Evolutionary conservation across 2,797 vertebrate genomes (phyloP).

Genomic region (Thaleichthys pacificus): DNA sequence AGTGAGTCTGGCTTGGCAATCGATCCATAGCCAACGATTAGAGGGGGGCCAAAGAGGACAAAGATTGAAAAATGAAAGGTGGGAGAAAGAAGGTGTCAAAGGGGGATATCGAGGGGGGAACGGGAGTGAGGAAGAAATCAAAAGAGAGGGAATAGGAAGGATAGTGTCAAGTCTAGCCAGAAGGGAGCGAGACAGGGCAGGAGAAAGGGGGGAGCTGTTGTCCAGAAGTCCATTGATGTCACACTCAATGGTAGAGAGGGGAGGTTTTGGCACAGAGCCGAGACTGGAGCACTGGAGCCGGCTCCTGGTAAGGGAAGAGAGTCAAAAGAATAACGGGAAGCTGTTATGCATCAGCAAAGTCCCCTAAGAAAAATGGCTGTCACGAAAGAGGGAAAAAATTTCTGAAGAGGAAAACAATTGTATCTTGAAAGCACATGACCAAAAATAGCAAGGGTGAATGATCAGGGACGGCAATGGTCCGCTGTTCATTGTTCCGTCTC

Average conservation of each 20-base stretch:
- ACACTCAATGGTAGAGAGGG: no score
- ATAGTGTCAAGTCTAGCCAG: neutral
- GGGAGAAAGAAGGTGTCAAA: neutral
- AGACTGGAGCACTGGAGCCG: slow-evolving; percentile 73
- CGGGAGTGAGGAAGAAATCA: neutral
- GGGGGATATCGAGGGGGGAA: neutral
- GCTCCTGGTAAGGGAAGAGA: slow-evolving; percentile 63
- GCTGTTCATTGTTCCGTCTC: slow-evolving; percentile 57
- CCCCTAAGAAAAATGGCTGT: slow-evolving; percentile 40
- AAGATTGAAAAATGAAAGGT: neutral
- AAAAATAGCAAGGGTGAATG: slow-evolving; percentile 74
- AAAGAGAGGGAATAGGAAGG: neutral
- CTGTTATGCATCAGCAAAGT: slow-evolving; percentile 72
- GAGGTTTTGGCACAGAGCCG: slow-evolving; percentile 60
- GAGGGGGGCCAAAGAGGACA: neutral
- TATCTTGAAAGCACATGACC: slow-evolving; percentile 78
- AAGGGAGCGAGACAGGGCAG: slow-evolving; percentile 1
- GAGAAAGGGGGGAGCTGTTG: slow-evolving; percentile 2
- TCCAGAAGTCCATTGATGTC: slow-evolving; percentile 49
- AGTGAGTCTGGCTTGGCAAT: neutral
- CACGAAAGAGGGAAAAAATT: slow-evolving; percentile 23
- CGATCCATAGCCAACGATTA: neutral
- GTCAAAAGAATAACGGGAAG: slow-evolving; percentile 81
- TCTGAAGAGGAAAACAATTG: slow-evolving; percentile 73
- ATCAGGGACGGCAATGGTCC: slow-evolving; percentile 59